Evolutionary conservation across 2,888 invertebrate genomes (phyloP), one percentile per base, ranked within the genome.

Genomic region (Cartodere bifasciata): DNA sequence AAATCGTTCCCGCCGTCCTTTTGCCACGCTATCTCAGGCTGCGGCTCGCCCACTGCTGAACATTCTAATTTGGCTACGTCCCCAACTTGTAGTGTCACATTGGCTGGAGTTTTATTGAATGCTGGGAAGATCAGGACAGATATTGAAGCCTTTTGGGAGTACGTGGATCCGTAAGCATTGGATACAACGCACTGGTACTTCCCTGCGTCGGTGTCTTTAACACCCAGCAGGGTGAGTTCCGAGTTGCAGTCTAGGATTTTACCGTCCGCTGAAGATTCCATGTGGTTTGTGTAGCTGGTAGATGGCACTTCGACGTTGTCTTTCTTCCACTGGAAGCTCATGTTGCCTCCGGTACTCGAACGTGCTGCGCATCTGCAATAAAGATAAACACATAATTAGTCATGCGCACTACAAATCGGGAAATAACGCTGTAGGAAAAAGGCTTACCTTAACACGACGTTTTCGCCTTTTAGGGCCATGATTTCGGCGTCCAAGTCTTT

Each of bases 1-100:
- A 95, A 94, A 52, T 90, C 84, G 51, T 84, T 82, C 0, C 84
- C 87, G n/a, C 86, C 87, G 62, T 86, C 87, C 60, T 90, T 90
- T 48, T 85, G 81, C 80, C 88, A 81, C 0, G 84, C 80, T 45
- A 90, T 85, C 61, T 86, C 81, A 11, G 94, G 94, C 28, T 71
- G 63, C 0, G 94, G 92, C 50, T 84, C 81, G 1, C 92, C 94
- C 35, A 71, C 72, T 2, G 92, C 94, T 9, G 87, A 83, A 66
- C 95, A 95, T 50, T 90, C 88, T 15, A 95, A 65, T 33, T 79
- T 76, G 0, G 87, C 92, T 9, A 81, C 85, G 40, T 78, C 78
- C 5, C 91, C 90, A 10, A 85, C 80, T 52, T 76, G 76, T 3
- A 86, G 80, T 1, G 84, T 83, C 3, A 91, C 71, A 60, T 92